These are phyloP conservation scores for Achroia grisella DNA, from an alignment of 1,140 invertebrate species.

Conservation along the genomic window DNA sequence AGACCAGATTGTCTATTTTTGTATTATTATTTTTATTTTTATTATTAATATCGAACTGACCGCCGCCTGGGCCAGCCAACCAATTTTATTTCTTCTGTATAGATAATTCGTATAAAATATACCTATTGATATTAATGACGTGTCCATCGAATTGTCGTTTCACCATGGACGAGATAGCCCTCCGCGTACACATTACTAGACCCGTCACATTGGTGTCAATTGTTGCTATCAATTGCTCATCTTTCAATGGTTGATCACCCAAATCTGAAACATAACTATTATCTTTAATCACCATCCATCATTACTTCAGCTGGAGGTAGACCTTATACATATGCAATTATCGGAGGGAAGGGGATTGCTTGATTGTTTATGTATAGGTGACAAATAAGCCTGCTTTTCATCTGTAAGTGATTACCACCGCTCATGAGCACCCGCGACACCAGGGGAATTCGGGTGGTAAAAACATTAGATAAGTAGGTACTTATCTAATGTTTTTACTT, in stretches of 20 bases:
- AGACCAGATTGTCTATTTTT: too few species aligned
- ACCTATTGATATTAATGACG: constrained; percentile 84
- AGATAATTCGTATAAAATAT: neutral
- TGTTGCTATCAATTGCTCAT: constrained; percentile 63
- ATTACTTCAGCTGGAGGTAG: too few species aligned
- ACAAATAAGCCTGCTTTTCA: too few species aligned
- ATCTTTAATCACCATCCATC: constrained; percentile 20
- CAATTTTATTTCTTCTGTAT: neutral
- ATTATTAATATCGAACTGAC: neutral
- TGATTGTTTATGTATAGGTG: too few species aligned
- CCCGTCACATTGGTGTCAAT: constrained; percentile 82
- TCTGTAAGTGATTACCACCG: too few species aligned
- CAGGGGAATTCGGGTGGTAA: too few species aligned
- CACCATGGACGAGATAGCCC: constrained; percentile 80
- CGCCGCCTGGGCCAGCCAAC: neutral
- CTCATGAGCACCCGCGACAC: too few species aligned
- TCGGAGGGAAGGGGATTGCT: too few species aligned
- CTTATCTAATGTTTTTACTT: too few species aligned
- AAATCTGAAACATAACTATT: constrained; percentile 31
- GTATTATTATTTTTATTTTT: neutral
- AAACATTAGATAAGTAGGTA: too few species aligned
- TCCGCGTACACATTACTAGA: constrained; percentile 77
- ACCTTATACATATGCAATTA: too few species aligned
- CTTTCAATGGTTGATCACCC: constrained; percentile 40
- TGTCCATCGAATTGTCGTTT: constrained; percentile 78